Conservation (phyloP, 2,797 vertebrate genomes). For the Gallinago stenura region DNA sequence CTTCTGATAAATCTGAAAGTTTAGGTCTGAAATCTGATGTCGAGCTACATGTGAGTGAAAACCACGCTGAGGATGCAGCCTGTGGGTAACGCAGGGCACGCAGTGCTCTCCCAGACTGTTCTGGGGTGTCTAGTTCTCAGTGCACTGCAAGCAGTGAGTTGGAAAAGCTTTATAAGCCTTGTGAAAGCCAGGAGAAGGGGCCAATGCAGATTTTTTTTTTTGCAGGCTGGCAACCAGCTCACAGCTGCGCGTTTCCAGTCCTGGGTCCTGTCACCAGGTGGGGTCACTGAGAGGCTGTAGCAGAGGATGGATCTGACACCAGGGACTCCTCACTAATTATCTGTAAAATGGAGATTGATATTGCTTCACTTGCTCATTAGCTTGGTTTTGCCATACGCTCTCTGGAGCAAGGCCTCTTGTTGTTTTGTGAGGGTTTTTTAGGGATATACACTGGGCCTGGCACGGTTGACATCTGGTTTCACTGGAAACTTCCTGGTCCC, state of each 20-base stretch:
- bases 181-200: neutral
- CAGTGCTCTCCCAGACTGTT: neutral
- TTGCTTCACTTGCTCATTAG: neutral
- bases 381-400: neutral
- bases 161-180: neutral
- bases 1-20: neutral
- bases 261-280: neutral
- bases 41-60: rapidly evolving
- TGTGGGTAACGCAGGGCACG: rapidly evolving
- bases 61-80: neutral
- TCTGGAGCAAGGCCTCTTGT: neutral
- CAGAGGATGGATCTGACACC: neutral
- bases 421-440: neutral
- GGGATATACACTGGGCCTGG: neutral
- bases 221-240: neutral
- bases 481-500: neutral
- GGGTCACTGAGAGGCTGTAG: neutral
- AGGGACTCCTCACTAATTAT: neutral
- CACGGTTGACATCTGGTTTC: neutral
- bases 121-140: neutral
- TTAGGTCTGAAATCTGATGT: too few species aligned
- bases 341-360: neutral
- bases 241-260: neutral
- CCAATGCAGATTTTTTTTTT: neutral
- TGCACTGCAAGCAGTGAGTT: neutral